phyloP scores from a whole-genome alignment of 2,888 invertebrate species.

The Vesta saturnalis region DNA sequence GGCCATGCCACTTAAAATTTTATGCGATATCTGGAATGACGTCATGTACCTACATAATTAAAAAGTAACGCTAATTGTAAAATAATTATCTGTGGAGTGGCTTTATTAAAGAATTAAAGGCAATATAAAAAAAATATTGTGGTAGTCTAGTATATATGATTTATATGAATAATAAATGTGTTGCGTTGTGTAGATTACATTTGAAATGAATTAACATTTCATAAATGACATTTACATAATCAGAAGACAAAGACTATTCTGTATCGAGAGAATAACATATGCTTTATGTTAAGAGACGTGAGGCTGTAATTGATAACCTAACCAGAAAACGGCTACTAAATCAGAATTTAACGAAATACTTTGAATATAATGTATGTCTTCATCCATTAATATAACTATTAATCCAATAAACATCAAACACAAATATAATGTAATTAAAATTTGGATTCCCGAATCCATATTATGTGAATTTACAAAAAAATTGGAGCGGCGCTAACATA shows the following conservation, averaged over 20 bases:
- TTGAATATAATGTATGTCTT: background rate
- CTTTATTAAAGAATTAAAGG: too few relatives aligned
- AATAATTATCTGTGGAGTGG: too few relatives aligned
- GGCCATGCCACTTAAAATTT: background rate
- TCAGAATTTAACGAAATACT: background rate
- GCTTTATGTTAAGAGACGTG: conserved; percentile 37
- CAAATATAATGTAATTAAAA: background rate
- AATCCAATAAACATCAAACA: background rate
- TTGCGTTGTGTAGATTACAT: too few relatives aligned
- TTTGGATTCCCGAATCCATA: too few relatives aligned
- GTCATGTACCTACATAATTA: too few relatives aligned
- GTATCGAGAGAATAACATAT: conserved; percentile 36
- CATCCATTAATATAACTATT: background rate
- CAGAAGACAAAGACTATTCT: conserved; percentile 20
- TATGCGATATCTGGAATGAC: background rate
- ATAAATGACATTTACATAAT: background rate
- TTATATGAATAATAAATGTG: too few relatives aligned
- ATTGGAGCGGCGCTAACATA: too few relatives aligned
- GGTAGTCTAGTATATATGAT: background rate
- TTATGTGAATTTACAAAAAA: too few relatives aligned
- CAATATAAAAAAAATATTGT: background rate
- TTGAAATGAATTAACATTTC: background rate
- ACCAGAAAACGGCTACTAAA: conserved; percentile 21
- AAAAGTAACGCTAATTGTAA: background rate
- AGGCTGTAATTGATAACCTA: conserved; percentile 41